Percentiles rank a stretch among this genome's conserved stretches.
phyloP scores from a whole-genome alignment of 2,888 invertebrate species.

The Cataglyphis rosenhaueri region DNA sequence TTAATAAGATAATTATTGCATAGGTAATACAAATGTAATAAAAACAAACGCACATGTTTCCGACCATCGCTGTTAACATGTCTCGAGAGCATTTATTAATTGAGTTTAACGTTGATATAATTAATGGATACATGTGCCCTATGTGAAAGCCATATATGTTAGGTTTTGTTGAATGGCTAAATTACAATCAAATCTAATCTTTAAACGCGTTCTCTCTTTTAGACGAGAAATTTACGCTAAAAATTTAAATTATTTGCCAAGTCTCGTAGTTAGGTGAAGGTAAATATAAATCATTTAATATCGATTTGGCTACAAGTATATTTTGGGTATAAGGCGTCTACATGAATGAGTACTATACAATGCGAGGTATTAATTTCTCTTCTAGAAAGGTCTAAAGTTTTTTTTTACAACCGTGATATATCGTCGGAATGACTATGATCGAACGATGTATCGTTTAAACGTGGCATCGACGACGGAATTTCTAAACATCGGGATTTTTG shows the following conservation, averaged over 20 bases:
- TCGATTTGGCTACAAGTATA: slow-evolving; percentile 66
- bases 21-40: not conserved
- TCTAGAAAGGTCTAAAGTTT: slow-evolving; percentile 51
- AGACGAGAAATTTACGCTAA: not conserved
- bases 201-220: not conserved
- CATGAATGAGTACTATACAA: slow-evolving; percentile 70
- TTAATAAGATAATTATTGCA: slow-evolving; percentile 12
- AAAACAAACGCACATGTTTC: not conserved
- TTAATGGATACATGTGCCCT: slow-evolving; percentile 31
- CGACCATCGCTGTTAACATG: not conserved
- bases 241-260: not conserved
- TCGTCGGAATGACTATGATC: slow-evolving; percentile 60
- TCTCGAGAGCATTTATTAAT: slow-evolving; percentile 38
- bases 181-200: not conserved
- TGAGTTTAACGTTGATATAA: slow-evolving; percentile 22
- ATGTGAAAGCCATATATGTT: not conserved
- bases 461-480: slow-evolving; percentile 64
- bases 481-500: slow-evolving; percentile 60
- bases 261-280: not conserved
- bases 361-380: slow-evolving; percentile 61
- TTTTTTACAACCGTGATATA: slow-evolving; percentile 44
- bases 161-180: not conserved
- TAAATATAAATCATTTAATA: slow-evolving; percentile 4
- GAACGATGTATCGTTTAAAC: slow-evolving; percentile 59
- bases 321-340: slow-evolving; percentile 71